phyloP scores from a whole-genome alignment of 2,113 vertebrate species.

The Semnornis frantzii region DNA sequence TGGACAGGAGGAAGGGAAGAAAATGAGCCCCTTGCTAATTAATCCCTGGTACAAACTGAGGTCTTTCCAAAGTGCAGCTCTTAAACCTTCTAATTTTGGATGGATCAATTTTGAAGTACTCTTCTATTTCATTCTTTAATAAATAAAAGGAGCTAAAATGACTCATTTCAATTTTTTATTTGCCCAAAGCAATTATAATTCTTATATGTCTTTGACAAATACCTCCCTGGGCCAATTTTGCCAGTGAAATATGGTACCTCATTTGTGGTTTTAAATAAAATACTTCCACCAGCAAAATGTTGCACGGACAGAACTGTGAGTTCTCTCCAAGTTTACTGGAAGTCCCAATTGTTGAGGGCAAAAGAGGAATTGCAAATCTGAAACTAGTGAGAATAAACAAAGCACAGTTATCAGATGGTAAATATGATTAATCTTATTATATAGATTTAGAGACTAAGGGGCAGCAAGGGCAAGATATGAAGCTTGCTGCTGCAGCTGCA shows the following conservation, averaged over 20 bases:
- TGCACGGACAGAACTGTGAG: background rate
- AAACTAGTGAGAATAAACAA: slow-evolving; percentile 7
- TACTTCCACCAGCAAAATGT: background rate
- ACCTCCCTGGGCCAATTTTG: background rate
- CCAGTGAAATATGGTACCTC: background rate
- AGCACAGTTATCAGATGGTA: background rate
- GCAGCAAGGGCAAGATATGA: background rate
- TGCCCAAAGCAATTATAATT: slow-evolving; percentile 12
- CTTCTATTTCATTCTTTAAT: background rate
- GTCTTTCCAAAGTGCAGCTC: background rate
- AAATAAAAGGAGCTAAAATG: slow-evolving; percentile 25
- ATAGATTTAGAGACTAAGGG: background rate
- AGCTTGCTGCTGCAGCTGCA: background rate
- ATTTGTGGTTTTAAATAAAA: slow-evolving; percentile 4
- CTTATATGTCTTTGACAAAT: background rate
- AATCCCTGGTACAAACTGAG: background rate
- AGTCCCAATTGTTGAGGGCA: background rate
- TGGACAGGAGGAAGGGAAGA: background rate
- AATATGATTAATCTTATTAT: background rate
- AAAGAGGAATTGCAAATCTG: background rate
- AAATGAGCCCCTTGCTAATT: background rate
- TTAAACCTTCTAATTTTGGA: background rate
- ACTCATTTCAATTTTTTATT: background rate
- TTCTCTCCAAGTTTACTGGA: background rate
- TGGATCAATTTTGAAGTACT: slow-evolving; percentile 14